Conservation (phyloP, 2,797 vertebrate species). For the Hypotaenidia philippensis region DNA sequence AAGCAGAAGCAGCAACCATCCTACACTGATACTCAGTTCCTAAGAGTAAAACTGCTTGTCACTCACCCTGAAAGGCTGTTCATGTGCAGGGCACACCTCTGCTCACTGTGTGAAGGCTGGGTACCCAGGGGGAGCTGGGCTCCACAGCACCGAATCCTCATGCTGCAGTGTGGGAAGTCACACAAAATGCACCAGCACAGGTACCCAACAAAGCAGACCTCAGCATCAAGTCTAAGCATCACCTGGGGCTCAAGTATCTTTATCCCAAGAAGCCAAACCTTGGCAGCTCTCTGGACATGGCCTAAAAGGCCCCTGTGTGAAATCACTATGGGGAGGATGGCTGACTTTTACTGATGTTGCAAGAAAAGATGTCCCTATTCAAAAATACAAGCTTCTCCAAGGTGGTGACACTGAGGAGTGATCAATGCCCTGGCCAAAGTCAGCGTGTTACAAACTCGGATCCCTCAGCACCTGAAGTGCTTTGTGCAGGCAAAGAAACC, state of each 20-base stretch:
- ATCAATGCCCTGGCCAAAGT: slow-evolving; percentile 10
- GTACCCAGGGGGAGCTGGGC: neutral
- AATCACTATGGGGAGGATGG: neutral
- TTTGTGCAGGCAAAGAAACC: neutral
- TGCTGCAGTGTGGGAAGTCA: neutral
- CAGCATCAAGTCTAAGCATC: neutral
- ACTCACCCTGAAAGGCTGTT: neutral
- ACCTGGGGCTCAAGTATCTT: neutral
- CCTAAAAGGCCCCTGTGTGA: neutral
- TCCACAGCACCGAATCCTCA: neutral
- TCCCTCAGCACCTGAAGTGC: neutral
- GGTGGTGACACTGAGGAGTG: neutral
- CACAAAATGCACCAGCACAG: neutral
- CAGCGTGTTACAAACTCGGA: neutral
- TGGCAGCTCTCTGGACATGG: neutral
- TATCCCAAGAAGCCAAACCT: neutral
- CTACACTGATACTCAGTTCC: neutral
- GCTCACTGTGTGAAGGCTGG: neutral
- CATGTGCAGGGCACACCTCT: fast-evolving
- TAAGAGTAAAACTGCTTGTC: neutral
- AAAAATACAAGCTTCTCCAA: neutral
- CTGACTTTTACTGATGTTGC: slow-evolving; percentile 27
- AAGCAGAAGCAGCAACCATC: neutral
- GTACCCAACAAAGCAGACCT: neutral
- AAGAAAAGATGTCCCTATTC: neutral